Evolutionary conservation across 2,113 vertebrate species (phyloP).

Genomic region (Oreotrochilus melanogaster): DNA sequence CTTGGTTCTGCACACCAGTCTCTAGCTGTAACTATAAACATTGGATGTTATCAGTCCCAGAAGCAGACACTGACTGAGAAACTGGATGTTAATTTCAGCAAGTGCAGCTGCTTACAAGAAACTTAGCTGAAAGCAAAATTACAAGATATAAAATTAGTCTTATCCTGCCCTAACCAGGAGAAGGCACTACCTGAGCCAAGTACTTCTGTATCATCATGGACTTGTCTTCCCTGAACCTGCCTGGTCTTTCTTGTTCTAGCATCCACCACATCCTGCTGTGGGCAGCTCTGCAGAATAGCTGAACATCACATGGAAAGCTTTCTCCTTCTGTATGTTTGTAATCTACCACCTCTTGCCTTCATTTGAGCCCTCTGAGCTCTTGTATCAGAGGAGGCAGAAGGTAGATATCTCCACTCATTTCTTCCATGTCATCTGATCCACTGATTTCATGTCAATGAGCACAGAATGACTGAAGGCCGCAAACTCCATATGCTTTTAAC

Average conservation of each 20-base stretch:
- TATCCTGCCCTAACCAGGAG: too few species aligned
- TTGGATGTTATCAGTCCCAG: too few species aligned
- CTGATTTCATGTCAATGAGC: background rate
- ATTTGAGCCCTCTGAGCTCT: background rate
- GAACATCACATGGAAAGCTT: background rate
- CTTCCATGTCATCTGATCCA: background rate
- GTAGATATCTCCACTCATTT: background rate
- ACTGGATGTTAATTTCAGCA: too few species aligned
- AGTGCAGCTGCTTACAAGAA: too few species aligned
- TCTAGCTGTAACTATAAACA: too few species aligned
- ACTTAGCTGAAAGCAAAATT: too few species aligned
- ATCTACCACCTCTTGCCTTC: background rate
- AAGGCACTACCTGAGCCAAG: background rate
- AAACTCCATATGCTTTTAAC: background rate
- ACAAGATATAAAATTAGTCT: too few species aligned
- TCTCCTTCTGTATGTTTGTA: accelerated
- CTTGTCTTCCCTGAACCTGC: background rate
- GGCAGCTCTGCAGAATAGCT: background rate
- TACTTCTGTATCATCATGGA: background rate
- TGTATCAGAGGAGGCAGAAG: background rate
- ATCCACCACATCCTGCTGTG: background rate
- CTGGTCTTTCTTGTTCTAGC: background rate
- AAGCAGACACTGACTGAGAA: too few species aligned
- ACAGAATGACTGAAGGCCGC: background rate
- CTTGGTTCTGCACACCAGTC: too few species aligned